phyloP scores from a whole-genome alignment of 2,888 invertebrate genomes.

The Eilema griseolum region DNA sequence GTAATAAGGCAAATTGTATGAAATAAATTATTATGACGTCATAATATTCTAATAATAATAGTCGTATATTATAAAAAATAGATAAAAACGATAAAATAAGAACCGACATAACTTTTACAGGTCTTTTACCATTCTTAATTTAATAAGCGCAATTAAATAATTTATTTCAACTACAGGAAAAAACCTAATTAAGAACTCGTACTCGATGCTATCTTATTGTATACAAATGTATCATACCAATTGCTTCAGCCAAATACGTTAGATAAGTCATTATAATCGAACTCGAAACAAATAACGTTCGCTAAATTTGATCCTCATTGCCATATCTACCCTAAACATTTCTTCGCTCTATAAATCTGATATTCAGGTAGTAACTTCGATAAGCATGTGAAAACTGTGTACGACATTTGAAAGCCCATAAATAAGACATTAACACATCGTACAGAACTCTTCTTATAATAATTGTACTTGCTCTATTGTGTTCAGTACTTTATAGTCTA shows the following conservation, averaged over 20 bases:
- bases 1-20: too few species aligned
- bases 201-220: too few species aligned
- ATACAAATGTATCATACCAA: too few species aligned
- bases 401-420: conserved; percentile 77
- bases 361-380: conserved; percentile 70
- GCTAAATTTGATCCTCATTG: conserved; percentile 11
- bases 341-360: conserved; percentile 63
- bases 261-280: neutral
- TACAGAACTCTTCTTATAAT: conserved; percentile 72
- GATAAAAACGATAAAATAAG: too few species aligned
- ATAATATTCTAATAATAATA: too few species aligned
- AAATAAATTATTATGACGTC: too few species aligned
- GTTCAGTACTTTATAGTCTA: conserved; percentile 65
- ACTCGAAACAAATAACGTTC: neutral
- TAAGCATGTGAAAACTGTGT: conserved; percentile 84
- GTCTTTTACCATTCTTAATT: too few species aligned
- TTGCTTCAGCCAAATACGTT: neutral
- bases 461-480: conserved; percentile 74
- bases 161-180: too few species aligned
- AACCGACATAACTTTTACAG: too few species aligned
- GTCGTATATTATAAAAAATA: too few species aligned
- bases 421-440: conserved; percentile 85
- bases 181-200: too few species aligned
- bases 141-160: too few species aligned
- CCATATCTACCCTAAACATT: conserved; percentile 46